A percentile compares a stretch with the other conserved stretches of the same genome.
Conservation (phyloP, 2,113 vertebrate genomes). For the Megaleporinus macrocephalus region DNA sequence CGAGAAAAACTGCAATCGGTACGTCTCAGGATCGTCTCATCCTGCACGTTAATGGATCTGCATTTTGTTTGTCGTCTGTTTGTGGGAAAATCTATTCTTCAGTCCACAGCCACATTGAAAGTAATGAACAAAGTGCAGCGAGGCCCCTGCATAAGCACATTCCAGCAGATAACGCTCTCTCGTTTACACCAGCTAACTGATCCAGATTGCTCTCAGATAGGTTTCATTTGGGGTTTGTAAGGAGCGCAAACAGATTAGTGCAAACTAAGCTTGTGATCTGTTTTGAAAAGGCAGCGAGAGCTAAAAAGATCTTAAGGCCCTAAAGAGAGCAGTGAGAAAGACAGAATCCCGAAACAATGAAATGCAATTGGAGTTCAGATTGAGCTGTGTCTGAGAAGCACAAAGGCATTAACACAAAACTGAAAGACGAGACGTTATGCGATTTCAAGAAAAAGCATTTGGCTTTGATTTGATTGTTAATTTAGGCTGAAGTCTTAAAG, state of each 20-base stretch:
- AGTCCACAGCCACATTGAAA: neutral
- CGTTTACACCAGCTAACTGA: slow-evolving; percentile 53
- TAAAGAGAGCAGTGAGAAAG: slow-evolving; percentile 53
- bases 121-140: neutral
- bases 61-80: slow-evolving; percentile 8
- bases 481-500: neutral
- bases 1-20: neutral
- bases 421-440: neutral
- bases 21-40: neutral
- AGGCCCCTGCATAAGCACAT: slow-evolving; percentile 18
- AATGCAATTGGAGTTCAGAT: slow-evolving; percentile 35
- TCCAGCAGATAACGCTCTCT: slow-evolving; percentile 18
- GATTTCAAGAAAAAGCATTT: slow-evolving; percentile 1
- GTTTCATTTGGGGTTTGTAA: slow-evolving; percentile 56
- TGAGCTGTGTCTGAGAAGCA: slow-evolving; percentile 25
- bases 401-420: slow-evolving; percentile 19
- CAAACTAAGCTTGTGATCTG: slow-evolving; percentile 56
- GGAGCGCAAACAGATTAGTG: slow-evolving; percentile 59
- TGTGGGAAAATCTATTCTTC: slow-evolving; percentile 27
- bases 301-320: slow-evolving; percentile 52
- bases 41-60: slow-evolving; percentile 10
- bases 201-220: slow-evolving; percentile 56
- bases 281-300: slow-evolving; percentile 52
- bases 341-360: slow-evolving; percentile 55
- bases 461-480: neutral